Evolutionary conservation across 2,888 invertebrate species (phyloP).

Genomic region (Leucophora obtusa): DNA sequence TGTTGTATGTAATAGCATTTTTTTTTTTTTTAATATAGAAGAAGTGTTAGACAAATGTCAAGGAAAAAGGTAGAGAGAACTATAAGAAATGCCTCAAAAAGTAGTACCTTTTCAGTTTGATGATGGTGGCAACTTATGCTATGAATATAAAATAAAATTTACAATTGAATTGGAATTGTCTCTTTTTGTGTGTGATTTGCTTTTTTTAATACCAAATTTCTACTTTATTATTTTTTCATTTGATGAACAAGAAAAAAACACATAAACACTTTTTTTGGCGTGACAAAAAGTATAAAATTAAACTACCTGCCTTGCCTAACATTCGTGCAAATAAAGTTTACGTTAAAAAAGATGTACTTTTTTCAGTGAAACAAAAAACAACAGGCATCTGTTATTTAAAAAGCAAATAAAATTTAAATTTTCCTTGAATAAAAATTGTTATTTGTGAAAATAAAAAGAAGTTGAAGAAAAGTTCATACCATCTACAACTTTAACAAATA

Average conservation of each 20-base stretch:
- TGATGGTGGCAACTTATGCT: slow-evolving; percentile 31
- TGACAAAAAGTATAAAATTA: slow-evolving; percentile 36
- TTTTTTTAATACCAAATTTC: background rate
- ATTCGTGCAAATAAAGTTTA: slow-evolving; percentile 31
- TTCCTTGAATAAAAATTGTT: background rate
- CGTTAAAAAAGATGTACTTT: background rate
- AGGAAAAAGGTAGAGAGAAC: background rate
- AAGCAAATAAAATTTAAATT: slow-evolving; percentile 54
- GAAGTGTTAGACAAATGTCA: slow-evolving; percentile 29
- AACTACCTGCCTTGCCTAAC: slow-evolving; percentile 14
- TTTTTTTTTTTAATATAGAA: slow-evolving; percentile 7
- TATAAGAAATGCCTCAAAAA: background rate
- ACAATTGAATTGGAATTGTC: slow-evolving; percentile 58
- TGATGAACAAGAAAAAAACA: slow-evolving; percentile 8
- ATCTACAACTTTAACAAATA: slow-evolving; percentile 13
- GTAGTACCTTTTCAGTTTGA: background rate
- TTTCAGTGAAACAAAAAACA: slow-evolving; percentile 27
- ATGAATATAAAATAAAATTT: slow-evolving; percentile 58
- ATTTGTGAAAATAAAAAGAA: background rate
- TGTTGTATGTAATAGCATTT: background rate
- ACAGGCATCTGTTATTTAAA: slow-evolving; percentile 45
- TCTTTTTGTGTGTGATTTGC: no score
- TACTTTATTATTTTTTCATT: slow-evolving; percentile 1
- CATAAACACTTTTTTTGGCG: slow-evolving; percentile 28
- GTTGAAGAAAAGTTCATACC: slow-evolving; percentile 6